Conservation (phyloP, 2,113 vertebrate species). For the Rallus limicola region DNA sequence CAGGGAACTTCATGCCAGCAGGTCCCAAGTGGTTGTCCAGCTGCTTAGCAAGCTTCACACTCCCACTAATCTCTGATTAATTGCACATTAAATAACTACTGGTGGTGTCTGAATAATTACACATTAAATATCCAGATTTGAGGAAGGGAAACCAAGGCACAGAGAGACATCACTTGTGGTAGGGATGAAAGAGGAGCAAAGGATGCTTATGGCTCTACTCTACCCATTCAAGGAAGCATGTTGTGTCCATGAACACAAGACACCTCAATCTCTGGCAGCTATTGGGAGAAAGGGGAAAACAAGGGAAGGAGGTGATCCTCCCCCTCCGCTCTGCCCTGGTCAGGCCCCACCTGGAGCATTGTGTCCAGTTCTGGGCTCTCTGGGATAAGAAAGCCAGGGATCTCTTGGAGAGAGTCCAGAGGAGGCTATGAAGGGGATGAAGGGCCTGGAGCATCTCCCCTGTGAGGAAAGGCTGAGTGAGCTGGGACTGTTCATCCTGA, state of each 20-base stretch:
- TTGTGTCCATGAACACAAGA: rapidly evolving
- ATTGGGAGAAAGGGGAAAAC: rapidly evolving
- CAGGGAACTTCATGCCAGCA: not conserved
- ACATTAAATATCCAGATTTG: rapidly evolving
- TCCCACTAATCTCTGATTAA: not conserved
- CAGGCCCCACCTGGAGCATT: no score
- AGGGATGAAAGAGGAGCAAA: not conserved
- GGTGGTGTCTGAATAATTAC: not conserved
- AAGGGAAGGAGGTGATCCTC: no score
- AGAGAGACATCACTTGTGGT: rapidly evolving
- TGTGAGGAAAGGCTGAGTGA: no score
- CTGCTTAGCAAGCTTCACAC: not conserved
- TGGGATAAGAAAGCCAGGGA: no score
- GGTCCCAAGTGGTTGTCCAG: not conserved
- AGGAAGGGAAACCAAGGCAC: not conserved
- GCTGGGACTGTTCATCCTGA: no score
- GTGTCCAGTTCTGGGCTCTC: no score
- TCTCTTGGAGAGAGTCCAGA: no score
- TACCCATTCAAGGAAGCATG: rapidly evolving
- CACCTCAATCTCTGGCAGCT: not conserved
- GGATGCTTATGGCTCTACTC: not conserved
- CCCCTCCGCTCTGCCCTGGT: no score
- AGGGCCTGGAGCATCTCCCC: no score
- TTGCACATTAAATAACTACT: not conserved
- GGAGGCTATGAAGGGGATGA: no score